Evolutionary conservation across 2,113 vertebrate genomes (phyloP).

Genomic region (Cheilinus undulatus): DNA sequence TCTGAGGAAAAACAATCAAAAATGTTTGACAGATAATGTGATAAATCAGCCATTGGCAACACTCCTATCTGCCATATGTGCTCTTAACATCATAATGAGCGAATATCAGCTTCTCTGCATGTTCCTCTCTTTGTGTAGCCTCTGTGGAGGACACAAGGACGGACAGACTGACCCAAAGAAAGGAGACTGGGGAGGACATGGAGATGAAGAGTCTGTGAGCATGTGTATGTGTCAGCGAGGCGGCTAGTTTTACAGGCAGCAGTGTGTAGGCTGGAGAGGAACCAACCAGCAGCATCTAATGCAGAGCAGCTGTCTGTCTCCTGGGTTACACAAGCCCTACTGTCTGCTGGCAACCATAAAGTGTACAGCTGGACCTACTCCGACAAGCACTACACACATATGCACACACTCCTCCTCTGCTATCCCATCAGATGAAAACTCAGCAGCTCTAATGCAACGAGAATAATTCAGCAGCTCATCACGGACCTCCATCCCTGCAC

Average conservation of each 20-base stretch:
- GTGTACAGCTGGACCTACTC: conserved; percentile 63
- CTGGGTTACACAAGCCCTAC: conserved; percentile 73
- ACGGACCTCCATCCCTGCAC: conserved; percentile 32
- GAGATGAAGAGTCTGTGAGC: conserved; percentile 26
- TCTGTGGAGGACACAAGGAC: conserved; percentile 31
- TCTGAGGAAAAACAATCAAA: background rate
- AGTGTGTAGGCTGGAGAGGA: conserved; percentile 45
- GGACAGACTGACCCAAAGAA: conserved; percentile 40
- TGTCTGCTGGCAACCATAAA: conserved; percentile 71
- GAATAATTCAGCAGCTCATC: conserved; percentile 43
- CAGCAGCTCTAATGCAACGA: conserved; percentile 29
- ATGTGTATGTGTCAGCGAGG: conserved; percentile 5
- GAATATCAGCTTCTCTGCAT: conserved; percentile 10
- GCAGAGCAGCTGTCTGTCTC: conserved; percentile 81
- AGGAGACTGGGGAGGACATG: conserved; percentile 29
- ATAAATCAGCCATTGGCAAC: background rate
- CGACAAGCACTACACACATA: conserved; percentile 7
- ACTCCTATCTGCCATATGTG: background rate
- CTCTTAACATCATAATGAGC: conserved; percentile 6
- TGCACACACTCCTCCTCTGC: conserved; percentile 26
- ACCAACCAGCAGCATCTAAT: conserved; percentile 71
- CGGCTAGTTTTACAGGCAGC: conserved; percentile 30
- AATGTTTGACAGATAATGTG: no score
- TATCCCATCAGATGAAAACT: conserved; percentile 36
- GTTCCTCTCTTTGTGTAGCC: conserved; percentile 9